phyloP scores from a whole-genome alignment of 2,888 invertebrate species.

The Ornithoptera alexandrae region DNA sequence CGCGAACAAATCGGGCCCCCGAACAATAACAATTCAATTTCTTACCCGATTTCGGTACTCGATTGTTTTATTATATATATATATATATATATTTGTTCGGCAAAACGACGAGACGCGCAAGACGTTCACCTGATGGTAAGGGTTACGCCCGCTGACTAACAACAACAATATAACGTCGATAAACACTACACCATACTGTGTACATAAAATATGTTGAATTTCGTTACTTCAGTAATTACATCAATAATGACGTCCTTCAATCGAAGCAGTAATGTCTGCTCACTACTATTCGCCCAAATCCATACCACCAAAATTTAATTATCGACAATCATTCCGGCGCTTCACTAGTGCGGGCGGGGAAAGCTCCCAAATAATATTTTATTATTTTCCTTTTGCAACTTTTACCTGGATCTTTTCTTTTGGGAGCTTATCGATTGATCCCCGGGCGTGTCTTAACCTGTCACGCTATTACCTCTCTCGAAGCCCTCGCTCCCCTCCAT shows the following conservation, averaged over 20 bases:
- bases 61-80: constrained; percentile 38
- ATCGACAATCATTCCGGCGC: constrained; percentile 43
- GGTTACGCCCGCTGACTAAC: no score
- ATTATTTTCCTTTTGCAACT: constrained; percentile 39
- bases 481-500: background rate
- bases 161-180: no score
- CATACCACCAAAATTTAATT: no score
- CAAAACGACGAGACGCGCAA: no score
- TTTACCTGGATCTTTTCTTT: constrained; percentile 37
- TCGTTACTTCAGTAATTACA: no score
- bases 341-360: constrained; percentile 33
- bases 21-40: constrained; percentile 51
- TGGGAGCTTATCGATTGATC: constrained; percentile 32
- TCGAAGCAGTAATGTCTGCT: no score
- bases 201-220: no score
- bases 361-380: constrained; percentile 41
- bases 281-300: no score
- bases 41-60: constrained; percentile 40
- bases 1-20: constrained; percentile 43
- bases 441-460: constrained; percentile 32
- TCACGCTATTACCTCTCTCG: constrained; percentile 26
- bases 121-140: no score
- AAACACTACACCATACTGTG: no score
- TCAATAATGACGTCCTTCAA: no score
- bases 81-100: background rate